Percentiles rank a stretch among this genome's conserved stretches.
These are phyloP conservation scores for Epizoanthus scotinus DNA, from an alignment of 92 coral and sea anemone genomes.

Conservation along the genomic window DNA sequence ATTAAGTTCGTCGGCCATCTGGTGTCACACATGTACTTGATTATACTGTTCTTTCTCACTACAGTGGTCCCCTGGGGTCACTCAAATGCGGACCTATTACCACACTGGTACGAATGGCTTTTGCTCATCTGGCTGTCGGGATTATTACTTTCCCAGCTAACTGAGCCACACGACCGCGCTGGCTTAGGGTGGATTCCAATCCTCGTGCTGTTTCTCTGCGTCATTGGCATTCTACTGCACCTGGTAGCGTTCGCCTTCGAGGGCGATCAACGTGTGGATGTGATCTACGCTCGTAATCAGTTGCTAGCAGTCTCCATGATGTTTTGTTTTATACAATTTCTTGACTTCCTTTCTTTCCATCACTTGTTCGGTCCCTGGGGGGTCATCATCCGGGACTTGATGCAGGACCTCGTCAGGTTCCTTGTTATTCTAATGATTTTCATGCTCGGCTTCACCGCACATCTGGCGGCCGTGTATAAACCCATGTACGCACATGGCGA, in stretches of 20 bases:
- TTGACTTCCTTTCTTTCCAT: constrained; percentile 95
- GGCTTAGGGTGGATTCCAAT: constrained; percentile 98
- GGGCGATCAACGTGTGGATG: constrained; percentile 57
- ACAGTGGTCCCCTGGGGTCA: constrained; percentile 93
- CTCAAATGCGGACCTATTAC: constrained; percentile 57
- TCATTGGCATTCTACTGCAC: constrained; percentile 83
- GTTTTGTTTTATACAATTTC: constrained; percentile 90
- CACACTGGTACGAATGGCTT: constrained; percentile 94
- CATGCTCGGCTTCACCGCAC: constrained; percentile 96
- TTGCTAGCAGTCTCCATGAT: constrained; percentile 91
- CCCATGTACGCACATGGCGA: constrained; percentile 60
- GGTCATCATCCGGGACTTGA: constrained; percentile 95
- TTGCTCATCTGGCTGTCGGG: constrained; percentile 94
- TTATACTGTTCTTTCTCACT: constrained; percentile 76
- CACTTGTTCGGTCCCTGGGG: constrained; percentile 99
- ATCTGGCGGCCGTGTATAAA: constrained; percentile 90
- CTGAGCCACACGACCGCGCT: constrained; percentile 95
- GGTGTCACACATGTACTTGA: constrained; percentile 94
- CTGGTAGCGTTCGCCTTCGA: constrained; percentile 78
- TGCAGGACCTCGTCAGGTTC: constrained; percentile 97
- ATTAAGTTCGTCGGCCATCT: constrained; percentile 96
- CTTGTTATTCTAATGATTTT: constrained; percentile 89
- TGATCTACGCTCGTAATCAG: constrained; percentile 93
- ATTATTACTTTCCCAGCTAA: constrained; percentile 83
- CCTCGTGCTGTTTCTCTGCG: constrained; percentile 78